Conservation (phyloP, 2,888 invertebrate species). For the Ectemnius lituratus region DNA sequence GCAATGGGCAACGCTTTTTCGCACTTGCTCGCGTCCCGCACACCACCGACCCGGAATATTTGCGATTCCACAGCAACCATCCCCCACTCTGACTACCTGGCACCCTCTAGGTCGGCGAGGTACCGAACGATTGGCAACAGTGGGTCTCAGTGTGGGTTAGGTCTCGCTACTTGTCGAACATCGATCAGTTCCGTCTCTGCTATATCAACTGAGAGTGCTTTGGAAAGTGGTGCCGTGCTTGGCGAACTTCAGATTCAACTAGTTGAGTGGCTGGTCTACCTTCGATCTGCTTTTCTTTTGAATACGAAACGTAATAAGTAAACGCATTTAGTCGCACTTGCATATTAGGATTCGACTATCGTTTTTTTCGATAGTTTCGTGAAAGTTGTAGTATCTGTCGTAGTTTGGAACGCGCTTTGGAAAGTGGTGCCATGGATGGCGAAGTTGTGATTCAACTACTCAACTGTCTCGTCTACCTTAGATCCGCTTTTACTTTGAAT, state of each 20-base stretch:
- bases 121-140: conserved; percentile 44
- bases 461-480: no score
- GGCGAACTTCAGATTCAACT: not conserved
- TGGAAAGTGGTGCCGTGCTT: conserved; percentile 49
- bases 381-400: no score
- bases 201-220: conserved; percentile 45
- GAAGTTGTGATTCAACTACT: not conserved
- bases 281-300: no score
- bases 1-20: conserved; percentile 42
- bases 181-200: conserved; percentile 54
- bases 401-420: not conserved
- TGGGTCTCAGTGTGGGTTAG: conserved; percentile 6
- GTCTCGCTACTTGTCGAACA: conserved; percentile 19
- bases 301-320: no score
- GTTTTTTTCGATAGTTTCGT: no score
- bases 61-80: conserved; percentile 32
- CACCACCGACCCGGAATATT: conserved; percentile 60
- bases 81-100: conserved; percentile 20
- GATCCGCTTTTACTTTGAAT: no score
- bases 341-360: no score
- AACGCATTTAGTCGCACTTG: no score
- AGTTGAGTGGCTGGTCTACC: no score
- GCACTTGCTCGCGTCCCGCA: conserved; percentile 46
- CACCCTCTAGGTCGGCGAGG: no score
- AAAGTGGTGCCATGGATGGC: conserved; percentile 49